Base-by-base conservation (phyloP, 2,113 vertebrate species). In the Salminus brasiliensis region DNA sequence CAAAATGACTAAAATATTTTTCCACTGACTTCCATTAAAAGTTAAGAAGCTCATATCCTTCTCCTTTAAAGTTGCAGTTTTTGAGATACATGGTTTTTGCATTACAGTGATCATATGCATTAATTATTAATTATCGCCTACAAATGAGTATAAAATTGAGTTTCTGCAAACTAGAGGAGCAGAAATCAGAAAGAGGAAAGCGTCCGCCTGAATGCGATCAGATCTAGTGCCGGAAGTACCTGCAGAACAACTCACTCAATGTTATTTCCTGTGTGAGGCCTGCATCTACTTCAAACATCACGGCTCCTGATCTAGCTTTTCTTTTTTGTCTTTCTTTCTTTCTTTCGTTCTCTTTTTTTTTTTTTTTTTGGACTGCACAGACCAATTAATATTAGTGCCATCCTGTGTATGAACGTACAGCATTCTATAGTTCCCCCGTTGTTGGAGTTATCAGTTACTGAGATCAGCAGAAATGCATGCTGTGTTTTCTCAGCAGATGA, bases 251-350 rank as follows among this genome's bases (percentile, higher is more conserved):
- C 85, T 68, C 43, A 82, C 86, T 25, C 69, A 41, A 57, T 79
- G 76, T 67, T 73, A 70, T 82, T 91, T 92, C 89, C 89, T 90
- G 87, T 87, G 79, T 45, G 59, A 52, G 39, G 53, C 57, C 71
- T 82, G 62, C 45, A 69, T 52, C 70, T 49, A 12, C 75, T 72
- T 78, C 83, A 85, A 77, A 74, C 47, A 55, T 76, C 27, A 71
- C 36, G 25, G 30, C 72, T 41, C 25, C 60, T 60, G 43, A 76
- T 66, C 67, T 76, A 1, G 23, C 10, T 18, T 21, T 25, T 29
- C 25, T 6, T 66, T 53, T 53, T 10, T 18, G 13, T n/a, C 12
- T 39, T 4, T 18, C 15, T 0, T 71, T 25, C n/a, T 27, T 29
- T 55, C 45, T n/a, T 0, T 71, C 27, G 21, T 27, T 29, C 41